Base-by-base conservation (phyloP, 2,113 vertebrate species). In the Dipodomys ordii region DNA sequence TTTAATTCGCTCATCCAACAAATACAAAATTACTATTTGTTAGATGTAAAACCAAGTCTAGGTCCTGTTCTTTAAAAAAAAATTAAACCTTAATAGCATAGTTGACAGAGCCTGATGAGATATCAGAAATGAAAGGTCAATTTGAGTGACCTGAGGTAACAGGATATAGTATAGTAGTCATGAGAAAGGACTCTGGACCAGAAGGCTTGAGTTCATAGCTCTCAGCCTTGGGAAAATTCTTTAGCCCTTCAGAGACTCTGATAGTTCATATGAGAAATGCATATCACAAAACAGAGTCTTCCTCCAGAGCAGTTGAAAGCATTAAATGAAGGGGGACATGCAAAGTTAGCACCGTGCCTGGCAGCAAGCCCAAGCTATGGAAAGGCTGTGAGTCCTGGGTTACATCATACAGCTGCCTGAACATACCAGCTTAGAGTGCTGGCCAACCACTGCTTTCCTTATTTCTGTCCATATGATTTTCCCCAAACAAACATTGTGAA, bases 401-500 rank as follows among this genome's bases (percentile, higher is more conserved):
- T 28, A 2, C 35, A 22, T 39, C 30, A 2, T 22, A 15, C 4
- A 0, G 15, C 4, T 4, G 19, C 13, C 57, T 23, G 44, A 39
- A 3, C 16, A 15, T 39, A 49, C 13, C 4, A 0, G 19, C 65
- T 93, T 19, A 4, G 68, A 62, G 64, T 6, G 3, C 3, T 27
- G 18, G 2, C 81, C 32, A 67, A 28, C 16, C 25, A 53, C 68
- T 35, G 27, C 81, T 80, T 69, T 28, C 53, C 69, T 87, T 49
- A 82, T 76, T 86, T 88, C 71, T 88, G 62, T 49, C 74, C 86
- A 64, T 1, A 4, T 28, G 67, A 72, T 69, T 67, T 80, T 84
- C 72, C 67, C 62, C 65, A 78, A 85, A 73, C 68, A 82, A 92
- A 88, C 32, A 88, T 27, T 60, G 46, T 95, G 32, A 92, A 85